Evolutionary conservation across 92 coral and sea anemone species (phyloP).

Genomic region (Zoanthus sansibaricus): DNA sequence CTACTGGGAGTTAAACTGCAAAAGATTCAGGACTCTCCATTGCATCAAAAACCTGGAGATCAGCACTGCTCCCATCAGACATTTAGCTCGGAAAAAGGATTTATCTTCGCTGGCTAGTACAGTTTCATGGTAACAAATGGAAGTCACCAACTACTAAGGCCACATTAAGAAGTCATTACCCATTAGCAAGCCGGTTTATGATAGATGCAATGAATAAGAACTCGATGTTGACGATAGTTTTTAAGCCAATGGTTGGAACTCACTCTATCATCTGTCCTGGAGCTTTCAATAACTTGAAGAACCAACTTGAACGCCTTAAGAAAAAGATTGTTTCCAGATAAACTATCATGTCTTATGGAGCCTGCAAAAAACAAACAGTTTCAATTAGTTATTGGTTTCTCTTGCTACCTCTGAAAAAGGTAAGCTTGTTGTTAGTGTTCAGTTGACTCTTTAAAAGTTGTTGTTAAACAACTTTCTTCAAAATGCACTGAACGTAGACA

Average conservation of each 20-base stretch:
- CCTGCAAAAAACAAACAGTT: not conserved
- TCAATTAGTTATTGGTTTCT: not conserved
- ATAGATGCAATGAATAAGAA: too few relatives aligned
- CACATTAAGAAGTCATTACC: too few relatives aligned
- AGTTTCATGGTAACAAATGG: too few relatives aligned
- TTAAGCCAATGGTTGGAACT: not conserved
- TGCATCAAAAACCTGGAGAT: too few relatives aligned
- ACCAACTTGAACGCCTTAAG: constrained; percentile 17
- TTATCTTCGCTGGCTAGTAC: too few relatives aligned
- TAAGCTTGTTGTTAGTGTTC: not conserved
- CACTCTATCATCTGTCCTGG: constrained; percentile 22
- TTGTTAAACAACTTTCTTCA: constrained; percentile 6
- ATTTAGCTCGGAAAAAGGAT: too few relatives aligned
- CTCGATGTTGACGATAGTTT: too few relatives aligned
- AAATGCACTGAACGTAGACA: constrained; percentile 23
- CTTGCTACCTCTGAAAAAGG: too few relatives aligned
- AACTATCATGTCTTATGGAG: not conserved
- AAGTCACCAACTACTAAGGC: too few relatives aligned
- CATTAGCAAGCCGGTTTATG: not conserved
- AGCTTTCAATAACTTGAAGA: constrained; percentile 22
- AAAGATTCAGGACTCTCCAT: too few relatives aligned
- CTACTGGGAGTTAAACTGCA: too few relatives aligned
- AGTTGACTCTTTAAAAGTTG: not conserved
- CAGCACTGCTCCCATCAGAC: too few relatives aligned
- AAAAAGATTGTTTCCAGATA: constrained; percentile 11